phyloP scores from a whole-genome alignment of 2,888 invertebrate species.

The Metalampra italica region DNA sequence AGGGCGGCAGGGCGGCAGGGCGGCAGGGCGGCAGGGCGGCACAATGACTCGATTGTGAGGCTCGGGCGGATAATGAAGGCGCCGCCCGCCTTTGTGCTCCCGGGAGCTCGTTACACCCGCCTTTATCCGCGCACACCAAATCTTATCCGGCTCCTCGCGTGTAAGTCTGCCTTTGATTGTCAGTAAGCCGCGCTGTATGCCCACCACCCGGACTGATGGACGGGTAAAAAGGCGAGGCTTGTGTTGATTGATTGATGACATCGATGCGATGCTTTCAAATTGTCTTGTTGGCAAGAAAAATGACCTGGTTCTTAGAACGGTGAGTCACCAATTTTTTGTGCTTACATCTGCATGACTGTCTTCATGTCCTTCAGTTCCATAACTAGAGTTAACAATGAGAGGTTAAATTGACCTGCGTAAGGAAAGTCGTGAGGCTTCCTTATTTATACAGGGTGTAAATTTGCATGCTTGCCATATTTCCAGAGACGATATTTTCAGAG shows the following conservation, averaged over 20 bases:
- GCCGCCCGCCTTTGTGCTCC: conserved; percentile 3
- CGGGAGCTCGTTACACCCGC: conserved; percentile 40
- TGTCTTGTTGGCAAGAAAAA: background rate
- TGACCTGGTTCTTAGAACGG: background rate
- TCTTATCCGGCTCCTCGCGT: conserved; percentile 36
- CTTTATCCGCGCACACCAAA: conserved; percentile 35
- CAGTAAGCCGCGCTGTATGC: conserved; percentile 46
- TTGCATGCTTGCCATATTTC: too few species aligned
- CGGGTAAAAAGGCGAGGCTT: conserved; percentile 4
- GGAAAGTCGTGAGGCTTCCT: too few species aligned
- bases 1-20: background rate
- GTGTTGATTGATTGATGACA: conserved; percentile 9
- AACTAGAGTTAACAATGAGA: too few species aligned
- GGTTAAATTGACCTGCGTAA: too few species aligned
- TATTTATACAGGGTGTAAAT: too few species aligned
- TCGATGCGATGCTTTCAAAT: background rate
- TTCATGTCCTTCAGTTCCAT: too few species aligned
- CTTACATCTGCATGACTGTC: too few species aligned
- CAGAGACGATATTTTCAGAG: too few species aligned
- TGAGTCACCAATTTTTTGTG: too few species aligned
- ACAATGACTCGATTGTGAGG: conserved; percentile 46
- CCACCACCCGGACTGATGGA: conserved; percentile 5
- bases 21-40: conserved; percentile 14
- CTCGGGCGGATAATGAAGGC: conserved; percentile 42
- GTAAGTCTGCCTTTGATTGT: conserved; percentile 55